A percentile compares a stretch with the other conserved stretches of the same genome.
phyloP scores from a whole-genome alignment of 1,140 invertebrate genomes.

The Lucilia sericata region DNA sequence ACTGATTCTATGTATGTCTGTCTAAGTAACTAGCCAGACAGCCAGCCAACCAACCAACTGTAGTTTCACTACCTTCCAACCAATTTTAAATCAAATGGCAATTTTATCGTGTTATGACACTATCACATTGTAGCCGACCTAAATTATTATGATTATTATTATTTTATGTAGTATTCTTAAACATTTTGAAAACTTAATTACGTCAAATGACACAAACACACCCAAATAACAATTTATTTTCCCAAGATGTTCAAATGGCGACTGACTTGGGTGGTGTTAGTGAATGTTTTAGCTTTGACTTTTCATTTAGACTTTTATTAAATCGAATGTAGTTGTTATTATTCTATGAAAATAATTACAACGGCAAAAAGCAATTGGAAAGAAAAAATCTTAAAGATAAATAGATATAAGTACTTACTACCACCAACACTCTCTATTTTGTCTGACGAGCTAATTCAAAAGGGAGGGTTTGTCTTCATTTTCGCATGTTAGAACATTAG shows the following conservation, averaged over 20 bases:
- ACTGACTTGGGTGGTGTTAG: background rate
- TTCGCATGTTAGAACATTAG: background rate
- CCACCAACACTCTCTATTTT: background rate
- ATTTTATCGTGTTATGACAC: background rate
- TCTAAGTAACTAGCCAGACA: too few species aligned
- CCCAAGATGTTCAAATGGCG: background rate
- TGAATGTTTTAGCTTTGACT: background rate
- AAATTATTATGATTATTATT: background rate
- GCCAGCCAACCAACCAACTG: too few species aligned
- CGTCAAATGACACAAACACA: slow-evolving; percentile 26
- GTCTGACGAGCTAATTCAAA: background rate
- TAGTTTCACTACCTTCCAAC: background rate
- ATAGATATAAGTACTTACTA: background rate
- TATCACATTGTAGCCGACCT: background rate
- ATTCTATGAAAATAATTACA: background rate
- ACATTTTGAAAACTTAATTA: slow-evolving; percentile 19
- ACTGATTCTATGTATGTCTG: too few species aligned
- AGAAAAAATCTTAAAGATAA: background rate
- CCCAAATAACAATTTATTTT: slow-evolving; percentile 2
- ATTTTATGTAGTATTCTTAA: background rate
- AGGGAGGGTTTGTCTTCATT: background rate
- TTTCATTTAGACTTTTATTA: background rate
- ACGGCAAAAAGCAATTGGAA: background rate
- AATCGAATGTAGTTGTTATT: background rate
- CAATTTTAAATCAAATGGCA: background rate